Percentiles rank a stretch among this genome's conserved stretches.
Conservation (phyloP, 2,888 invertebrate genomes). For the Fragum sueziense region DNA sequence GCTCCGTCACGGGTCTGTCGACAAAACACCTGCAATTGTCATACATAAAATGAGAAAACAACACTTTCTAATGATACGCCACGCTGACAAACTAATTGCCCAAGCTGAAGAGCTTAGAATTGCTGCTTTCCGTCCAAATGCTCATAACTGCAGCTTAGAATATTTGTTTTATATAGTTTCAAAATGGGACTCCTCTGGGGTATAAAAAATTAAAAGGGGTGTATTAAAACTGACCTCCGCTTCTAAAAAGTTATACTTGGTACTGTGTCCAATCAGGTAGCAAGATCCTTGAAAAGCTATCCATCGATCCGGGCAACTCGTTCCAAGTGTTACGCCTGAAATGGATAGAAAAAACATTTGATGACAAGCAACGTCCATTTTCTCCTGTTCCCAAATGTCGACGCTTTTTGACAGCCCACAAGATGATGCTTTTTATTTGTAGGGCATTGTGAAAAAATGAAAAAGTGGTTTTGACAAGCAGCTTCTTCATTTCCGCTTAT, state of each 20-base stretch:
- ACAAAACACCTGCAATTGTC: slow-evolving; percentile 11
- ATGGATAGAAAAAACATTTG: not conserved
- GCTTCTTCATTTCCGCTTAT: no score
- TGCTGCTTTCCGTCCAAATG: no score
- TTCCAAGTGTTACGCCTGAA: not conserved
- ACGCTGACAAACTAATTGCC: no score
- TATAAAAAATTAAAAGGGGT: no score
- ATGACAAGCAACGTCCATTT: not conserved
- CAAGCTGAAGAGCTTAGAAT: no score
- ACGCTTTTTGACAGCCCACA: not conserved
- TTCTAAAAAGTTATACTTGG: not conserved
- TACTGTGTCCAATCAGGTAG: slow-evolving; percentile 4
- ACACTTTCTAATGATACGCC: no score
- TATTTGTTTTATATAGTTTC: no score
- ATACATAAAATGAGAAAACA: no score
- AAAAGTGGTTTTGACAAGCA: not conserved
- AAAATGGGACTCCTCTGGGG: no score
- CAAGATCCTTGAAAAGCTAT: slow-evolving; percentile 6
- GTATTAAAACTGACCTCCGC: not conserved
- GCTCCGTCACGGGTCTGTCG: not conserved
- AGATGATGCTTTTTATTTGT: not conserved
- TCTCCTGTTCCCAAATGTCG: not conserved
- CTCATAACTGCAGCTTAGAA: no score
- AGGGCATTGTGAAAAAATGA: not conserved
- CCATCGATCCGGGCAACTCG: slow-evolving; percentile 7